Conservation (phyloP, 2,888 invertebrate genomes). For the Hololepta plana region DNA sequence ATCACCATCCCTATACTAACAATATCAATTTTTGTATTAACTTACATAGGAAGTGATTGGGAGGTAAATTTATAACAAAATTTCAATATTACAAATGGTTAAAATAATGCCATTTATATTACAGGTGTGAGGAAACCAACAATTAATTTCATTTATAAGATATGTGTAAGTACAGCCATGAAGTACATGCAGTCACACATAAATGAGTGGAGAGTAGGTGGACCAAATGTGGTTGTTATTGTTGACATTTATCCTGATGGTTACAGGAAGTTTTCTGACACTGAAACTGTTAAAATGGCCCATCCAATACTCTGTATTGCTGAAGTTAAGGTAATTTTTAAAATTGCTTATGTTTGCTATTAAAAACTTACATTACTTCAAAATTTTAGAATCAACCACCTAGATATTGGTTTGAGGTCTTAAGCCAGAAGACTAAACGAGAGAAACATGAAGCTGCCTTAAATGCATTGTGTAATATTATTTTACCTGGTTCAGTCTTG, state of each 20-base stretch:
- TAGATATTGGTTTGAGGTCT: constrained; percentile 19
- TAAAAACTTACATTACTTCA: too few species aligned
- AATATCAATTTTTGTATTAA: too few species aligned
- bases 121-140: too few species aligned
- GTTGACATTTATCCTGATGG: constrained; percentile 44
- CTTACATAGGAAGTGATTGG: constrained; percentile 1
- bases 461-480: constrained; percentile 15
- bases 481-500: constrained; percentile 22
- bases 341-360: constrained; percentile 1
- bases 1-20: too few species aligned
- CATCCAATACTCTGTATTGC: constrained; percentile 45
- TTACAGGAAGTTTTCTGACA: constrained; percentile 30
- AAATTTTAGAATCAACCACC: constrained; percentile 18
- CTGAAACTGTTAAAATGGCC: constrained; percentile 29
- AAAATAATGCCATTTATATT: constrained; percentile 1
- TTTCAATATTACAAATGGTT: constrained; percentile 2
- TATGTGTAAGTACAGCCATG: too few species aligned
- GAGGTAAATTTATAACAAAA: constrained; percentile 1
- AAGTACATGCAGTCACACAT: constrained; percentile 28
- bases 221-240: constrained; percentile 39
- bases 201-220: constrained; percentile 35
- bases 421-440: too few species aligned
- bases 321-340: constrained; percentile 38
- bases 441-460: constrained; percentile 12
- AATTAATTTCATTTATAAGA: too few species aligned